Conservation (phyloP, 30 jellyfish, hydroid and myxozoan species). For the Turritopsis dohrnii region DNA sequence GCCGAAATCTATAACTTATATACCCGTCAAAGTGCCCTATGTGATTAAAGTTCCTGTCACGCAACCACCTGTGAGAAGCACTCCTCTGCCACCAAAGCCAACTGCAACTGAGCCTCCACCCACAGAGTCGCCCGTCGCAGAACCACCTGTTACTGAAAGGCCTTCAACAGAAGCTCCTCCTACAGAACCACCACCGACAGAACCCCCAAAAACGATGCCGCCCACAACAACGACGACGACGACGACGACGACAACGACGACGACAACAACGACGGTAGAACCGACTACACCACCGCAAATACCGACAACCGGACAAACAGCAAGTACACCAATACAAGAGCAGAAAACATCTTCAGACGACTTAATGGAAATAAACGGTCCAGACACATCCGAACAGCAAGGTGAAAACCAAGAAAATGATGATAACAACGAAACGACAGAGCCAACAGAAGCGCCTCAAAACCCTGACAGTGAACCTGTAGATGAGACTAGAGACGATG, state of each 20-base stretch:
- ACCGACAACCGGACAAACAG: not conserved
- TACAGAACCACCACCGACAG: conserved; percentile 19
- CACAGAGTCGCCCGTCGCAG: not conserved
- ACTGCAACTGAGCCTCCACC: not conserved
- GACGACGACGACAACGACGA: conserved; percentile 5
- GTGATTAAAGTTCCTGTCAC: conserved; percentile 17
- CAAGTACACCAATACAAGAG: not conserved
- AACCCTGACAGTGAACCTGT: not conserved
- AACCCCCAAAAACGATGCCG: conserved; percentile 12
- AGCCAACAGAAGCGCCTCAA: not conserved
- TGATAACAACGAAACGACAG: not conserved
- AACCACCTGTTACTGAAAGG: not conserved
- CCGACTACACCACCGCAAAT: conserved; percentile 19
- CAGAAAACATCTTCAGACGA: conserved; percentile 9
- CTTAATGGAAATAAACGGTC: conserved; percentile 4
- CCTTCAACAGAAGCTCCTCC: conserved; percentile 1
- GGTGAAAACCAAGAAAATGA: not conserved
- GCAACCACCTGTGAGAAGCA: not conserved
- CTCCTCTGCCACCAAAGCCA: not conserved
- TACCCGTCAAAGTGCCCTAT: not conserved
- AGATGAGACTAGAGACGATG: conserved; percentile 3
- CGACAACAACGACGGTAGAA: not conserved
- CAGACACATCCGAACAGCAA: not conserved
- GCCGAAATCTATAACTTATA: not conserved
- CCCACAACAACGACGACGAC: not conserved